Conservation (phyloP, 2,888 invertebrate species). For the Pinctada fucata region DNA sequence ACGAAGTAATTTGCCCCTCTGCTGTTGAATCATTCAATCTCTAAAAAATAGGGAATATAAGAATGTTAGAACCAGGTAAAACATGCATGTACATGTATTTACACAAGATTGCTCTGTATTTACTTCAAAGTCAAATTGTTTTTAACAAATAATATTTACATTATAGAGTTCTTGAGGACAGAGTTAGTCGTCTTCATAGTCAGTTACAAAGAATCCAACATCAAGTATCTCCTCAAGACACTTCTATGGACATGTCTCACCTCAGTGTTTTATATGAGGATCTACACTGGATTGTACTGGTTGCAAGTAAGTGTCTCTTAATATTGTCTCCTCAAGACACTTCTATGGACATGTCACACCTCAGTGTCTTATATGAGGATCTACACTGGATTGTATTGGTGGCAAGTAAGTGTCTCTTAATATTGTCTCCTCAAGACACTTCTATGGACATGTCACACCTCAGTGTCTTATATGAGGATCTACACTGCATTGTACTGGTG, state of each 20-base stretch:
- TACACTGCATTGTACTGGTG: constrained; percentile 92
- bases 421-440: no score
- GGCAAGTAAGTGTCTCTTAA: constrained; percentile 74
- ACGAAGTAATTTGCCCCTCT: no score
- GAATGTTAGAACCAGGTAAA: no score
- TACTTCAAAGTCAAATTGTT: no score
- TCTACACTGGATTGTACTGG: constrained; percentile 91
- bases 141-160: no score
- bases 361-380: constrained; percentile 89
- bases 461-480: constrained; percentile 86
- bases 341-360: constrained; percentile 68
- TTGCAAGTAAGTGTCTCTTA: constrained; percentile 78
- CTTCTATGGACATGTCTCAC: constrained; percentile 70
- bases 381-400: constrained; percentile 92
- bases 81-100: no score
- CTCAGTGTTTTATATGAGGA: constrained; percentile 89
- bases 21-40: no score
- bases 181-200: constrained; percentile 81
- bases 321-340: no score
- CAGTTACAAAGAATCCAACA: constrained; percentile 77
- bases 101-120: no score
- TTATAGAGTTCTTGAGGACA: constrained; percentile 83
- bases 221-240: constrained; percentile 54
- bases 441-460: constrained; percentile 77
- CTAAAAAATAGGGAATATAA: no score